A percentile compares a stretch with the other conserved stretches of the same genome.
Conservation (phyloP, 92 coral and sea anemone species). For the Heteractis magnifica region DNA sequence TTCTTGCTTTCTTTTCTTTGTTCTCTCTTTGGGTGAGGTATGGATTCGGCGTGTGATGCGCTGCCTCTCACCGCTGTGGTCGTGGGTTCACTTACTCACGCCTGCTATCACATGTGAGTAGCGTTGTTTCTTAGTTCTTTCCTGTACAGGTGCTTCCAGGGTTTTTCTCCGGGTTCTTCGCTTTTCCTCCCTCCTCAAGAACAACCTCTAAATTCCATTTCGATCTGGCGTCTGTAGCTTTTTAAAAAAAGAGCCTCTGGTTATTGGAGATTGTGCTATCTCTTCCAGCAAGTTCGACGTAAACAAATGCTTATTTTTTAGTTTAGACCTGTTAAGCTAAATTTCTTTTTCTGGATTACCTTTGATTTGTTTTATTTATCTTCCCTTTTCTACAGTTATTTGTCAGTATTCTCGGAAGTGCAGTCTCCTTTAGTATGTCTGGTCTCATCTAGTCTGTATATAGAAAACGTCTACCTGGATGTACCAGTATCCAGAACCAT, state of each 20-base stretch:
- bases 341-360: neutral
- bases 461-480: constrained; percentile 86
- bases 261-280: too few relatives aligned
- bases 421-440: constrained; percentile 90
- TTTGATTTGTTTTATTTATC: neutral
- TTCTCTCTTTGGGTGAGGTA: neutral
- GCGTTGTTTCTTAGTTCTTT: neutral
- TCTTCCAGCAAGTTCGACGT: too few relatives aligned
- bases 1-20: neutral
- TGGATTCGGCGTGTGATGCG: too few relatives aligned
- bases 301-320: too few relatives aligned
- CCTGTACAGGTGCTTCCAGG: too few relatives aligned
- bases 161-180: too few relatives aligned
- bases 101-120: neutral
- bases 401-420: constrained; percentile 83
- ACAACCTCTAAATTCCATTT: too few relatives aligned
- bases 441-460: constrained; percentile 74
- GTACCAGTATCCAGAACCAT: constrained; percentile 87
- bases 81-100: neutral
- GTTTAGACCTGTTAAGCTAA: too few relatives aligned
- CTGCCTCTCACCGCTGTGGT: neutral
- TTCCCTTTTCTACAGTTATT: constrained; percentile 50
- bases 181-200: too few relatives aligned
- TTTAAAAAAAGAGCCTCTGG: too few relatives aligned
- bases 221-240: too few relatives aligned